phyloP scores from a whole-genome alignment of 2,113 vertebrate genomes.

The Rutilus rutilus region DNA sequence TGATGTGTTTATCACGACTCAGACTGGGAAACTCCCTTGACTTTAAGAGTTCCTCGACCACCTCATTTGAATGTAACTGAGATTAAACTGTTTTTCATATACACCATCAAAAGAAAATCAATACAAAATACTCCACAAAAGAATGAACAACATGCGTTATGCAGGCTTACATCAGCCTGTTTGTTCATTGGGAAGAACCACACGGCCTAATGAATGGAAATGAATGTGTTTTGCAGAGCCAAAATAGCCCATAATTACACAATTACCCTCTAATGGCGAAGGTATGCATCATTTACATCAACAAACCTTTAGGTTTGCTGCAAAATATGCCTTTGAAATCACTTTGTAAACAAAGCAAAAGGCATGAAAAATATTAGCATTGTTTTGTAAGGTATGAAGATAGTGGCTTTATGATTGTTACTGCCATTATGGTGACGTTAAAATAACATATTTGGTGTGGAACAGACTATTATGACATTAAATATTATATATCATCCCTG shows the following conservation, averaged over 20 bases:
- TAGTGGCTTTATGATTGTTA: slow-evolving; percentile 39
- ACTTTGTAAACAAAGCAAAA: slow-evolving; percentile 74
- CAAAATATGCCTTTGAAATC: slow-evolving; percentile 73
- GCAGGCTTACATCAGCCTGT: slow-evolving; percentile 73
- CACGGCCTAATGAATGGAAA: slow-evolving; percentile 79
- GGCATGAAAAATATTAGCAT: slow-evolving; percentile 59
- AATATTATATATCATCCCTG: background rate
- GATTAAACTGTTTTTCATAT: slow-evolving; percentile 41
- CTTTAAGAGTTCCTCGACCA: slow-evolving; percentile 37
- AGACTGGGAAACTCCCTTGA: slow-evolving; percentile 53
- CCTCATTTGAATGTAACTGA: slow-evolving; percentile 54
- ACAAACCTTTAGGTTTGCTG: slow-evolving; percentile 69
- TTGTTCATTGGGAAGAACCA: slow-evolving; percentile 75
- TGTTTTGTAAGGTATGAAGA: slow-evolving; percentile 59
- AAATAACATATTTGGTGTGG: background rate
- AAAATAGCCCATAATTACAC: slow-evolving; percentile 80
- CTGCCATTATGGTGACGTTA: slow-evolving; percentile 40
- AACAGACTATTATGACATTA: background rate
- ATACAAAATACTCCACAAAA: slow-evolving; percentile 58
- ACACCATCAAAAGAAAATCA: slow-evolving; percentile 53
- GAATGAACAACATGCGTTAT: slow-evolving; percentile 67
- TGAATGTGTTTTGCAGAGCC: slow-evolving; percentile 73
- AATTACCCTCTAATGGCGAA: slow-evolving; percentile 73
- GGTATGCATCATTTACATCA: slow-evolving; percentile 68
- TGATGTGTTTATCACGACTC: slow-evolving; percentile 30